phyloP scores from a whole-genome alignment of 1,140 invertebrate genomes.

The Drosophila repletoides region DNA sequence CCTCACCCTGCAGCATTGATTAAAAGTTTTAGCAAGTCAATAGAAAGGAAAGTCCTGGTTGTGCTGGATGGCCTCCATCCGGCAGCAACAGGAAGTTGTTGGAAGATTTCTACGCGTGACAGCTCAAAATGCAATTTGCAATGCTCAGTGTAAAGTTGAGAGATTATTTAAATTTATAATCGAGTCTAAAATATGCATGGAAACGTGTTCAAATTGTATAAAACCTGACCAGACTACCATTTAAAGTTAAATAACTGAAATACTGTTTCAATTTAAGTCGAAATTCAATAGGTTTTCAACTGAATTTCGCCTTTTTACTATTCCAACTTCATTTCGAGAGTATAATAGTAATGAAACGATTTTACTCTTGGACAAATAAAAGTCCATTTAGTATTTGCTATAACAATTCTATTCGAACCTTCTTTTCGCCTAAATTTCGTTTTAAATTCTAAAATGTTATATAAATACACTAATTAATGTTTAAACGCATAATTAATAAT shows the following conservation, averaged over 20 bases:
- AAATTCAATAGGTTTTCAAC: too few relatives aligned
- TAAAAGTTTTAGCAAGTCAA: conserved; percentile 50
- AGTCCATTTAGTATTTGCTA: too few relatives aligned
- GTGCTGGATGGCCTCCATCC: background rate
- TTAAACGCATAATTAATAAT: too few relatives aligned
- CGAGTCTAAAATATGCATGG: conserved; percentile 43
- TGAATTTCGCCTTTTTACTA: too few relatives aligned
- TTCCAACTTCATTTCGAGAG: too few relatives aligned
- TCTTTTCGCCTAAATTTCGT: too few relatives aligned
- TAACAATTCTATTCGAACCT: too few relatives aligned
- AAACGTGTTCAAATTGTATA: conserved; percentile 18
- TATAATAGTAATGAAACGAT: too few relatives aligned
- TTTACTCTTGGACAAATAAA: too few relatives aligned
- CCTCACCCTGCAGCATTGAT: conserved; percentile 37
- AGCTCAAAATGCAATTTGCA: conserved; percentile 73
- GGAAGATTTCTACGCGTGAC: conserved; percentile 40
- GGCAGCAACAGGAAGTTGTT: conserved; percentile 15
- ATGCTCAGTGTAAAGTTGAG: conserved; percentile 47
- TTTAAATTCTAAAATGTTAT: too few relatives aligned
- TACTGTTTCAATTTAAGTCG: background rate
- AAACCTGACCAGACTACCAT: background rate
- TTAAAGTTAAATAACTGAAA: background rate
- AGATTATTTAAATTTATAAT: conserved; percentile 49
- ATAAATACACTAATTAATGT: too few relatives aligned
- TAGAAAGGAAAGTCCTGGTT: conserved; percentile 20